Base-by-base conservation (phyloP, 1,140 invertebrate species). In the Halesus radiatus region DNA sequence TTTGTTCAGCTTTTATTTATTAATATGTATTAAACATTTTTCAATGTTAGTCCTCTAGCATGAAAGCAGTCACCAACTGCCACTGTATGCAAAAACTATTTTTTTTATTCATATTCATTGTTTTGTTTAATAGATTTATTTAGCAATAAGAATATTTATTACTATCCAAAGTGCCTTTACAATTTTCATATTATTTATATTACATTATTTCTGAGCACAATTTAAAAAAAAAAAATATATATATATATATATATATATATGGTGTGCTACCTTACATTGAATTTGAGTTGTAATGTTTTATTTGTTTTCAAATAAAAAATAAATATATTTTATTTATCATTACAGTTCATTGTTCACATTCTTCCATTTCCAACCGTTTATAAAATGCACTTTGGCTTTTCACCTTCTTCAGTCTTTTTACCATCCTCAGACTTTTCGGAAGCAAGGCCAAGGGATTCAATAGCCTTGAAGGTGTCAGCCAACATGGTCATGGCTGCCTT, bases 121-220 rank as follows among this genome's bases (percentile, higher is more conserved):
- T 66, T 66, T 66, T 66, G 29, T 66, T 66, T 66, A 32, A 66
- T 66, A 66, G 62, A 66, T 66, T 16, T 66, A 66, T 66, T 66
- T 32, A 66, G 16, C 26, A 32, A 13, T 32, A 32, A 66, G 26
- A 29, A 72, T 70, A 70, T 70, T 70, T 70, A 70, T 72, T 52
- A 4, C 15, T 72, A 53, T 53, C 68, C 22, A 20, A 72, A 52
- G 68, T 72, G 68, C 68, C 68, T 72, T 72, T 23, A 60, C 20
- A 18, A 60, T 23, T 60, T 23, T 60, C 23, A 60, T 26, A 60
- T 22, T 22, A 60, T 20, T 23, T 22, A 60, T 26, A 66, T 37
- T 16, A 26, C n/a, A 26, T 22, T 66, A 66, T 20, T 5, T 23
- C 52, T 52, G 68, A 66, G 62, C 60, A 64, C 20, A 64, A 23